phyloP scores from a whole-genome alignment of 2,797 vertebrate genomes.

The Epinephelus malabaricus region DNA sequence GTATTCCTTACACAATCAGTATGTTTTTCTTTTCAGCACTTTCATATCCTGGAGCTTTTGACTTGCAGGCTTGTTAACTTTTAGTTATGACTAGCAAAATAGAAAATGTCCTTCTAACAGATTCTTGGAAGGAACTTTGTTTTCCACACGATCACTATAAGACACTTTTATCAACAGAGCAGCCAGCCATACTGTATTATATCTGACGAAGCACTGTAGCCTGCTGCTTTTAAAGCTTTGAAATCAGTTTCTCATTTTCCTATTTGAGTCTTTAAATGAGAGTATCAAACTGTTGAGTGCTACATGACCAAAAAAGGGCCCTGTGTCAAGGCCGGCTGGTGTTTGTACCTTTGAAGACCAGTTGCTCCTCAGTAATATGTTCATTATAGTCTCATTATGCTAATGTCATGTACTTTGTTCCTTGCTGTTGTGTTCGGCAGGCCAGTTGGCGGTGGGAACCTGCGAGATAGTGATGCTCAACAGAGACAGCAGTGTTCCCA shows the following conservation, averaged over 20 bases:
- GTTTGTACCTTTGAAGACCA: slow-evolving; percentile 52
- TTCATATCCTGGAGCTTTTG: slow-evolving; percentile 8
- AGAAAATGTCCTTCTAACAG: slow-evolving; percentile 33
- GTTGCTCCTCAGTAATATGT: slow-evolving; percentile 61
- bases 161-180: slow-evolving; percentile 38
- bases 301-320: background rate
- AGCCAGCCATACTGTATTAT: slow-evolving; percentile 27
- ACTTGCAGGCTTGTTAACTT: slow-evolving; percentile 30
- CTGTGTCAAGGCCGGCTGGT: slow-evolving; percentile 17
- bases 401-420: slow-evolving; percentile 65
- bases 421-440: slow-evolving; percentile 78
- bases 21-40: slow-evolving; percentile 11
- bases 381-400: slow-evolving; percentile 68
- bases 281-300: slow-evolving; percentile 26
- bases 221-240: slow-evolving; percentile 26
- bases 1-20: background rate
- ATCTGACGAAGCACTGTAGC: slow-evolving; percentile 12
- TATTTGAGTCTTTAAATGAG: slow-evolving; percentile 25
- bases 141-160: slow-evolving; percentile 23
- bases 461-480: slow-evolving; percentile 92
- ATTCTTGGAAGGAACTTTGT: slow-evolving; percentile 30
- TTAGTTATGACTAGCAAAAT: slow-evolving; percentile 27
- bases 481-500: slow-evolving; percentile 90
- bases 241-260: slow-evolving; percentile 23
- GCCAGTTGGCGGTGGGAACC: slow-evolving; percentile 90